Base-by-base conservation (phyloP, 1,140 invertebrate species). In the Diploscapter pachys region DNA sequence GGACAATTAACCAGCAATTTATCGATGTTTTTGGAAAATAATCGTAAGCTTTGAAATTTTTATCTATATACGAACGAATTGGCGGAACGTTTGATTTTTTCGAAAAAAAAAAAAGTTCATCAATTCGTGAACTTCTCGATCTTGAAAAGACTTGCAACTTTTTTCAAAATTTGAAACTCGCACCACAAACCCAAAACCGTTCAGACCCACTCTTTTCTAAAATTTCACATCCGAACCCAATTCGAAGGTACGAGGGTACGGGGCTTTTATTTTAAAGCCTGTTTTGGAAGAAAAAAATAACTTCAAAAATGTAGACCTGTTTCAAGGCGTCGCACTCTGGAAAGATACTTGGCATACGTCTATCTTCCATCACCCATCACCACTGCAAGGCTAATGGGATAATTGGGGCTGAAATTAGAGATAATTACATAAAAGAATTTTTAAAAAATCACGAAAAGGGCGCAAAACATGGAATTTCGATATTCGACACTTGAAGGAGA, bases 261-360 rank as follows among this genome's bases (percentile, higher is more conserved):
- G 8, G 11, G 67, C 2, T 11, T 8, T 11, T 9, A 9, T 68
- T 68, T 31, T 13, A 81, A 8, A 9, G 64, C 3, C 6, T 74
- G 55, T 11, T 5, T 13, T 49, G 63, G 49, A 3, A n/a, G 11
- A 51, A 9, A 4, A 31, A 11, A 2, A 8, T 76, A 50, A 73
- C 3, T 63, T 50, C 3, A 50, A 54, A 50, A 54, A 54, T 59
- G 57, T 63, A 13, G 55, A 84, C 82, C 74, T 84, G 82, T 61
- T 84, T 84, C 50, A 85, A 73, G 66, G 80, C 67, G 68, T 84
- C 81, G 73, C 82, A 84, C 77, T 85, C 81, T 31, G 76, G 65
- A 67, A 83, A 83, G 71, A 85, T 83, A 77, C 82, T 84, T 53
- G 84, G 79, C 82, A 84, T 84, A 78, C 84, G 84, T 68, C 84